These are phyloP conservation scores for Ailurus styani DNA, from an alignment of 2,113 vertebrate genomes.

Conservation along the genomic window DNA sequence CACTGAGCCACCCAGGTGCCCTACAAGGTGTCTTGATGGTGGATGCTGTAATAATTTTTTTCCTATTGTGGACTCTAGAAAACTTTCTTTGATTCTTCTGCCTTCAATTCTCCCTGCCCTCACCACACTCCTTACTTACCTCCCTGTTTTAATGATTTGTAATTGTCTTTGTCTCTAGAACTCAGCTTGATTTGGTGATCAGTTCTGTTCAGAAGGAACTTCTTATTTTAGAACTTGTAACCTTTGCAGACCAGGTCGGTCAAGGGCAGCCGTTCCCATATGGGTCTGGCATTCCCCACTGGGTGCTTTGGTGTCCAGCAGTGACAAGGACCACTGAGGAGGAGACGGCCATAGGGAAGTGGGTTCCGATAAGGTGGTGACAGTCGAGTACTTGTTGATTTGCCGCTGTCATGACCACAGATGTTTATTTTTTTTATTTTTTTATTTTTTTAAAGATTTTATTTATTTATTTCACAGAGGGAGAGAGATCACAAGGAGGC, in stretches of 20 bases:
- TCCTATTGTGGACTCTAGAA: neutral
- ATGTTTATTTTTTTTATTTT: no score
- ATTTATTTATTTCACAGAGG: no score
- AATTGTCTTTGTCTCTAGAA: neutral
- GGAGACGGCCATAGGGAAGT: neutral
- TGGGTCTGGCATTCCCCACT: neutral
- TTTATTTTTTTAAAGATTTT: no score
- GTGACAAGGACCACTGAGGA: neutral
- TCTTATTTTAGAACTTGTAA: conserved; percentile 11
- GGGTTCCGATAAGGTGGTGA: neutral
- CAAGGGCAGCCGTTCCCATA: rapidly evolving
- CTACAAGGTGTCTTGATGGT: neutral
- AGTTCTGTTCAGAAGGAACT: neutral
- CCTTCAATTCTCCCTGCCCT: neutral
- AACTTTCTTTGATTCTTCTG: neutral
- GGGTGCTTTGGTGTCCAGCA: neutral
- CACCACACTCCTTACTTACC: no score
- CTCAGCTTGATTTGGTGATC: neutral
- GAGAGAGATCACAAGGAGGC: no score
- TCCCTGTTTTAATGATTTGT: neutral
- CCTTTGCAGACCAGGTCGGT: neutral
- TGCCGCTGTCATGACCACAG: conserved; percentile 58
- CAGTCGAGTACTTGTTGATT: conserved; percentile 44
- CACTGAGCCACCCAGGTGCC: no score
- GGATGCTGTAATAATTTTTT: neutral